Conservation (phyloP, 2,113 vertebrate genomes). For the Hymenochirus boettgeri region DNA sequence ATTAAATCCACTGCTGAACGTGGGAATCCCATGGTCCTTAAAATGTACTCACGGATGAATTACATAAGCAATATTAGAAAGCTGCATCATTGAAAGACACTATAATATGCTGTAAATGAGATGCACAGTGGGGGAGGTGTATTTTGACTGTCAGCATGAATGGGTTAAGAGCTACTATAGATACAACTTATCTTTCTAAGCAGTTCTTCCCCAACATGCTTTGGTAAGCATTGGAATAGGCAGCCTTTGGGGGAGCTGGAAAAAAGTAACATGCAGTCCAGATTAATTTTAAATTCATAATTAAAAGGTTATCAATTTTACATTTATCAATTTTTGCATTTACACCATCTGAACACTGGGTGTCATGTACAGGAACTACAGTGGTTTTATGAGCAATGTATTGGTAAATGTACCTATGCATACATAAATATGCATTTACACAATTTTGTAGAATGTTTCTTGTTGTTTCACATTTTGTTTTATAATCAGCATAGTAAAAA, state of each 20-base stretch:
- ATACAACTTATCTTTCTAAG: constrained; percentile 55
- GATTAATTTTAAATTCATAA: too few relatives aligned
- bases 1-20: too few relatives aligned
- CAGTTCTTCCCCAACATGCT: constrained; percentile 57
- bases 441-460: too few relatives aligned
- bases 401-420: too few relatives aligned
- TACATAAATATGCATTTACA: too few relatives aligned
- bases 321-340: not conserved
- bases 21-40: too few relatives aligned
- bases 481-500: too few relatives aligned
- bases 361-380: constrained; percentile 44
- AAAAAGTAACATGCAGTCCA: not conserved
- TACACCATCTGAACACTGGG: constrained; percentile 30
- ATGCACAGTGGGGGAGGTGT: constrained; percentile 2
- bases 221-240: constrained; percentile 33
- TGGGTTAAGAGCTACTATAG: constrained; percentile 36
- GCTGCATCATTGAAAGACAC: not conserved
- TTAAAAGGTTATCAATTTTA: too few relatives aligned
- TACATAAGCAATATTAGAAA: not conserved
- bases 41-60: too few relatives aligned
- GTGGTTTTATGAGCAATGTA: not conserved
- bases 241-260: not conserved
- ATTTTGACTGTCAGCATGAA: constrained; percentile 32
- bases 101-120: not conserved
- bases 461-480: too few relatives aligned